phyloP scores from a whole-genome alignment of 2,888 invertebrate species.

The Leucoptera coffeella region DNA sequence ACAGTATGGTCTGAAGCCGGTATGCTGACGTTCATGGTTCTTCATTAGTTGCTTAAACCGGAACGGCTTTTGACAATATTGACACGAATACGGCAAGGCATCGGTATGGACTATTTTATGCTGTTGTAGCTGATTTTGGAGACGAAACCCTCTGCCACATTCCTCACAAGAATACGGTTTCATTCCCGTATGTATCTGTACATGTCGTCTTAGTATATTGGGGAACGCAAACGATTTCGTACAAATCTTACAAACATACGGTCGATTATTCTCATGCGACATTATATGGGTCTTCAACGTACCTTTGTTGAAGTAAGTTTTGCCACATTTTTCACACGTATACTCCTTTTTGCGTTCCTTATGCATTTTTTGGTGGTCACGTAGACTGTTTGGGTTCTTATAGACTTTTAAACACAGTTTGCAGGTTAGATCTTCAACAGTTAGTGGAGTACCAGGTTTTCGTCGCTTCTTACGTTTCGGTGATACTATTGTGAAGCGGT shows the following conservation, averaged over 20 bases:
- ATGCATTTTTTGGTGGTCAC: slow-evolving; percentile 58
- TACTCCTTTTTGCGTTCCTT: slow-evolving; percentile 35
- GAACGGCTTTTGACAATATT: slow-evolving; percentile 69
- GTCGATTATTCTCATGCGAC: slow-evolving; percentile 31
- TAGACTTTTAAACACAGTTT: slow-evolving; percentile 30
- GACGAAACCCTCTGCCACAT: slow-evolving; percentile 43
- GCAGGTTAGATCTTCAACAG: slow-evolving; percentile 31
- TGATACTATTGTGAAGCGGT: slow-evolving; percentile 17
- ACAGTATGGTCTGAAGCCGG: slow-evolving; percentile 65
- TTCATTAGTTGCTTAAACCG: slow-evolving; percentile 68
- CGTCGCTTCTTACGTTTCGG: slow-evolving; percentile 22
- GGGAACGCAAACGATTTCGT: slow-evolving; percentile 35
- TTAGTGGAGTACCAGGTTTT: slow-evolving; percentile 27
- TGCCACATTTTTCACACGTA: slow-evolving; percentile 38
- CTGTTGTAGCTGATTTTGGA: slow-evolving; percentile 65
- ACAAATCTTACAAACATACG: slow-evolving; percentile 34
- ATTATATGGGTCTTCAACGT: slow-evolving; percentile 36
- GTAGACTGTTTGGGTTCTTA: slow-evolving; percentile 18
- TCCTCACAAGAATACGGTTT: slow-evolving; percentile 39
- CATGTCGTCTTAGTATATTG: slow-evolving; percentile 34
- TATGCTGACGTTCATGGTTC: slow-evolving; percentile 69
- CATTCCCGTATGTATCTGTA: slow-evolving; percentile 35
- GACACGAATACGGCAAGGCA: slow-evolving; percentile 70
- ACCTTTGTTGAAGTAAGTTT: slow-evolving; percentile 39
- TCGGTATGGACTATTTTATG: slow-evolving; percentile 74